Base-by-base conservation (phyloP, 2,797 vertebrate genomes). In the Vultur gryphus region DNA sequence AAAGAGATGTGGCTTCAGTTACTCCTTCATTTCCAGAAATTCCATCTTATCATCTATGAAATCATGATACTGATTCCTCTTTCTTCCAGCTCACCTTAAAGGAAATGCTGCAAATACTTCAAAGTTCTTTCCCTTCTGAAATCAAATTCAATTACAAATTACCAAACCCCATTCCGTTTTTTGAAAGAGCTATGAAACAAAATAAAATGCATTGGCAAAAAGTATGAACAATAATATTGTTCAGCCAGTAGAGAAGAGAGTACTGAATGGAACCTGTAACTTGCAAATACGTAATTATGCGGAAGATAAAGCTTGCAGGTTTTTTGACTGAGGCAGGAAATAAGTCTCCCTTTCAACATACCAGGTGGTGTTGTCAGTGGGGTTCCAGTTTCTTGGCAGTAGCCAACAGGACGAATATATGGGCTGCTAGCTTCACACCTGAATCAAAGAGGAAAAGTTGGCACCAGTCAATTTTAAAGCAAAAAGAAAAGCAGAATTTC, bases 401-500 rank as follows among this genome's bases (percentile, higher is more conserved):
- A 99, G 84, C 99, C 99, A 15, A 99, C 98, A 67, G 99, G 99
- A 96, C 98, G 98, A 87, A 99, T 99, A 89, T 98, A 98, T 0
- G 99, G 99, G 97, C 99, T 99, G 98, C 98, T 99, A 55, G 98
- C 98, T 97, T 99, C 98, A 98, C 99, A 99, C 99, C 99, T 99
- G 97, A 82, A 95, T 64, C 82, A 70, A 82, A 94, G 90, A 64
- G 61, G 26, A 58, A 91, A 92, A 92, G 80, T 66, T 93, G 86
- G 89, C 95, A 95, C 55, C 66, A 84, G 77, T 85, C 83, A 93
- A 29, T 94, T 57, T 73, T 25, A 61, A 80, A 71, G 89, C 31
- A 64, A 67, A 80, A 94, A 62, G 58, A 66, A 92, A 93, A 82
- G 43, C 26, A 96, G 61, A 23, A 87, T 93, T 90, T 93, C 83